A percentile compares a stretch with the other conserved stretches of the same genome.
phyloP scores from a whole-genome alignment of 1,140 invertebrate species.

The Atta texana region DNA sequence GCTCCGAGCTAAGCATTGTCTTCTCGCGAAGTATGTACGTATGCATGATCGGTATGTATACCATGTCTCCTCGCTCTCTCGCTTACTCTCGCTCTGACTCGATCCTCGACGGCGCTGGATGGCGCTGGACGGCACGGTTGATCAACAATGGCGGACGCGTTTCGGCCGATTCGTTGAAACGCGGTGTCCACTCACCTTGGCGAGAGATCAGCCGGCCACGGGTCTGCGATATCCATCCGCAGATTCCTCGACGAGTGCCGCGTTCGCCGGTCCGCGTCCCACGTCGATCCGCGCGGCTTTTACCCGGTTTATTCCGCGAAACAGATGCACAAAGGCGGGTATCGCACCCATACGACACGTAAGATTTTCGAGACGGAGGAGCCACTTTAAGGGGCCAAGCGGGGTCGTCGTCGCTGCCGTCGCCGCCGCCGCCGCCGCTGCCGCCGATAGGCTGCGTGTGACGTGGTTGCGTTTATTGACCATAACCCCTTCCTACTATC shows the following conservation, averaged over 20 bases:
- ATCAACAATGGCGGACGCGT: constrained; percentile 83
- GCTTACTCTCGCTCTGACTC: no score
- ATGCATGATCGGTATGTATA: no score
- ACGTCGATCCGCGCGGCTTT: constrained; percentile 24
- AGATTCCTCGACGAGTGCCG: constrained; percentile 4
- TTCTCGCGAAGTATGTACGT: constrained; percentile 38
- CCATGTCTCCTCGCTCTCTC: no score
- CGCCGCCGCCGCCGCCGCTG: constrained; percentile 64
- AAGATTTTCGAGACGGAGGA: constrained; percentile 81
- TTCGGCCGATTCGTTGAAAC: constrained; percentile 78
- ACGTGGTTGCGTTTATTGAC: constrained; percentile 86
- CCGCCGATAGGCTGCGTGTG: constrained; percentile 84
- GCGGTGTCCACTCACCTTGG: constrained; percentile 65
- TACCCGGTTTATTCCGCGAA: constrained; percentile 69
- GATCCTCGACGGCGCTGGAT: no score
- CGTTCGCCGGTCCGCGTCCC: neutral
- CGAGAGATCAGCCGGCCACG: constrained; percentile 32
- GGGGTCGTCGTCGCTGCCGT: constrained; percentile 79
- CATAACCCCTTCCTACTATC: constrained; percentile 85
- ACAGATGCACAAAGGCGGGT: constrained; percentile 78
- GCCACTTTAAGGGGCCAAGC: constrained; percentile 84
- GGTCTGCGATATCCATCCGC: constrained; percentile 54
- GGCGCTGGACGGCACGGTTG: constrained; percentile 59
- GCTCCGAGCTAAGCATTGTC: constrained; percentile 76
- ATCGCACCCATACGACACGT: constrained; percentile 79